These are phyloP conservation scores for Dyspetes luteomarginatus DNA, from an alignment of 2,888 invertebrate species.

Conservation along the genomic window DNA sequence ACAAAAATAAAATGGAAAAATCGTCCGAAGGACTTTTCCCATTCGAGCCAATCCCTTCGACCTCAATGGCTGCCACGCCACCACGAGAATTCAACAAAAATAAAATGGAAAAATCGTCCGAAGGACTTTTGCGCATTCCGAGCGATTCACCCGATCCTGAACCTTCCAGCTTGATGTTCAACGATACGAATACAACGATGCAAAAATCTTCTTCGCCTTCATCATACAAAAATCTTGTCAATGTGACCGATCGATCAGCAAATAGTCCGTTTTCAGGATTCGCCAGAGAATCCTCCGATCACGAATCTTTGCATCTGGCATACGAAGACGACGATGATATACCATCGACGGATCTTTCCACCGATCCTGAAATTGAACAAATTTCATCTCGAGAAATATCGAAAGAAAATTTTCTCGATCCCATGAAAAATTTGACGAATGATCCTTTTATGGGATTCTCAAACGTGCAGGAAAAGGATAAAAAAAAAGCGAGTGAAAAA, in stretches of 20 bases:
- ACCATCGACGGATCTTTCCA: neutral
- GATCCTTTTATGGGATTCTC: constrained; percentile 23
- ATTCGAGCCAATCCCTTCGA: neutral
- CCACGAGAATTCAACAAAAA: too few relatives aligned
- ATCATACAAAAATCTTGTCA: neutral
- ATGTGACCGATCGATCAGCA: neutral
- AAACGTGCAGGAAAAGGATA: neutral
- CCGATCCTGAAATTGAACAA: too few relatives aligned
- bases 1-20: too few relatives aligned
- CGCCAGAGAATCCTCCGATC: constrained; percentile 20
- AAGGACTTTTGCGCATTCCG: neutral
- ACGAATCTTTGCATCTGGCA: constrained; percentile 17
- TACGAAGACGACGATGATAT: constrained; percentile 29
- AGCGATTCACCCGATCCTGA: constrained; percentile 42
- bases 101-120: neutral
- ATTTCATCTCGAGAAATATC: neutral
- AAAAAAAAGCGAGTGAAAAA: neutral
- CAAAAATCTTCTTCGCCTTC: neutral
- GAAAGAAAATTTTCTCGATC: neutral
- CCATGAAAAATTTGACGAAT: neutral
- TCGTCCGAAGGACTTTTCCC: too few relatives aligned
- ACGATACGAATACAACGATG: constrained; percentile 17
- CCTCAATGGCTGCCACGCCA: neutral
- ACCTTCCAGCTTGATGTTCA: constrained; percentile 33
- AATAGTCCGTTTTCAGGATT: neutral